Evolutionary conservation across 1,140 invertebrate species (phyloP), one percentile per base, ranked within the genome.

Genomic region (Pararge aegeria): DNA sequence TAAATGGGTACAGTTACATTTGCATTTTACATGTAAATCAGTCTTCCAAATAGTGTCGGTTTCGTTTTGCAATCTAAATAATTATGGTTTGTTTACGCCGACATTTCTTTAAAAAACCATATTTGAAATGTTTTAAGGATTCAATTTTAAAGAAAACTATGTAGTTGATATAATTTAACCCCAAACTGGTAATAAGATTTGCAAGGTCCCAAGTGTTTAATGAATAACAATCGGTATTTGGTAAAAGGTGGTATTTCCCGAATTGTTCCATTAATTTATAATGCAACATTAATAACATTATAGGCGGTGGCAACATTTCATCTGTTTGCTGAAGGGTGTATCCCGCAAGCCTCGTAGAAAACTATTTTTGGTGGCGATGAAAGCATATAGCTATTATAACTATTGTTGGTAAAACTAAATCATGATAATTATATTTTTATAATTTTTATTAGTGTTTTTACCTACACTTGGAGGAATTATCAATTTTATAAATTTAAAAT

Each of bases 201-300:
- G n/a, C n/a, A n/a, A n/a, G n/a, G n/a, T n/a, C n/a, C n/a, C n/a
- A n/a, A n/a, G n/a, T n/a, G n/a, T n/a, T n/a, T n/a, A n/a, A n/a
- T n/a, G n/a, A 12, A 46, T 79, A 77, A 80, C 71, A 63, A 61
- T 46, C 61, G 70, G 68, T 80, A 80, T 83, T 81, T 78, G 80
- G 73, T 70, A 70, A 75, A 80, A 82, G 79, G 82, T 79, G 79
- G 77, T 80, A 84, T 83, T 84, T 79, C 80, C 83, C 57, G 76
- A 78, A 86, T 82, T 76, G 80, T 76, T 68, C 80, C 83, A 83
- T 86, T 86, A 80, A 86, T 83, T 83, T 75, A 73, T 83, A 83
- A 86, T 83, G 78, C 79, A 78, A 70, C n/a, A n/a, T n/a, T n/a
- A n/a, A n/a, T n/a, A n/a, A n/a, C n/a, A n/a, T n/a, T n/a, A n/a